Base-by-base conservation (phyloP, 2,797 vertebrate species). In the Telmatherina bonti region DNA sequence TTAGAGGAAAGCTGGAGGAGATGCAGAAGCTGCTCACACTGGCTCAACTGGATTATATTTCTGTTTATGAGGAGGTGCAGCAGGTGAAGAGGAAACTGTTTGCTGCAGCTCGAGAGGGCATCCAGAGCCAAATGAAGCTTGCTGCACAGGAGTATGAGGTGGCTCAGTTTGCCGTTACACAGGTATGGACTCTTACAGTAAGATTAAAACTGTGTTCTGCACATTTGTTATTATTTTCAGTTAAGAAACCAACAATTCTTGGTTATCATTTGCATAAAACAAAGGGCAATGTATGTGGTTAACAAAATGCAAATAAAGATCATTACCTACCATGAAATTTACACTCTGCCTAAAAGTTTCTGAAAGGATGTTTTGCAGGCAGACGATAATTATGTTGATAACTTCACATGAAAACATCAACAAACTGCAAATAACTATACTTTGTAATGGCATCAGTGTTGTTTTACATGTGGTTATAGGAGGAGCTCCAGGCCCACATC, bases 61-160 rank as follows among this genome's bases (percentile, higher is more conserved):
- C 91, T 47, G 89, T 97, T 58, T 77, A 86, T 61, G 95, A 96
- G 16, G 96, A 99, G 61, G 94, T 95, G 78, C 85, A 90, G 2
- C 92, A 91, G 82, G 94, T 96, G 86, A 97, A 96, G 83, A 94
- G 92, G 91, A 96, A 93, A 54, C 88, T 97, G 6, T 97, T 99
- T 71, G 79, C 82, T 69, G 92, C 95, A 54, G 94, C 94, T 1
- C 95, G 96, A 87, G 95, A 96, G 38, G 95, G 95, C 15, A 96
- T 99, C 86, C 94, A 96, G 55, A 96, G 91, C 85, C 96, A 97
- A 84, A 96, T 97, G 85, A 93, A 89, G 58, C 92, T 98, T 84
- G 92, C 95, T 52, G 91, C 89, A 51, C 90, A 89, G 0, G 81
- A 93, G 77, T 95, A 96, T 0, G 93, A 96, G 13, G 94, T 98